Base-by-base conservation (phyloP, 1,140 invertebrate species). In the Drosophila seguyi region DNA sequence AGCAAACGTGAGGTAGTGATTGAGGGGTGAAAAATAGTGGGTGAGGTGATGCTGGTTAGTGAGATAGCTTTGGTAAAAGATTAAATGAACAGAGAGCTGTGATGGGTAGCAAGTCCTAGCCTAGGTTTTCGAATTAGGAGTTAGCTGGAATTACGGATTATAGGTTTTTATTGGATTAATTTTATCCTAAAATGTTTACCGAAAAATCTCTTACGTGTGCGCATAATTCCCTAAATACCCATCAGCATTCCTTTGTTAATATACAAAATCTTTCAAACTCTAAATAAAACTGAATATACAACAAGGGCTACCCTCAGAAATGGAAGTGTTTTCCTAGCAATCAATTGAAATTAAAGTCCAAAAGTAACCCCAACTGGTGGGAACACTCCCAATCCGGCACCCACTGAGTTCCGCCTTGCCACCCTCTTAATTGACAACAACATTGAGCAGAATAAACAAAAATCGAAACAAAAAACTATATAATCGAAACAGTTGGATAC, bases 401-500 rank as follows among this genome's bases (percentile, higher is more conserved):
- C 31, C 22, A 6, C 41, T 42, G 39, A 69, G 38, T 27, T 50
- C 52, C 44, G 14, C 42, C 42, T 22, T 38, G 44, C 29, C 52
- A 72, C 52, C 66, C 31, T 14, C 41, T 68, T 36, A 77, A 68
- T 68, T 76, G 62, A 48, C 48, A 68, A 48, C 48, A 68, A 60
- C 55, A 62, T 16, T 44, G 55, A 34, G 22, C 39, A 16, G 38
- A 50, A 63, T 31, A 55, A 50, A 60, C 50, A 53, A 36, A 56
- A 11, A 25, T 56, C 62, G 31, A 41, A 48, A 60, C 13, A 36
- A 22, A 57, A 11, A 34, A 52, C 20, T 45, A 52, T 52, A 57
- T 34, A 68, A 68, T 52, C n/a, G 66, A 50, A 66, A 72, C 91
- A 98, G 97, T 97, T 94, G 97, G 97, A 20, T 98, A 98, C 93